Evolutionary conservation across 2,113 vertebrate species (phyloP).

Genomic region (Raphicerus campestris): DNA sequence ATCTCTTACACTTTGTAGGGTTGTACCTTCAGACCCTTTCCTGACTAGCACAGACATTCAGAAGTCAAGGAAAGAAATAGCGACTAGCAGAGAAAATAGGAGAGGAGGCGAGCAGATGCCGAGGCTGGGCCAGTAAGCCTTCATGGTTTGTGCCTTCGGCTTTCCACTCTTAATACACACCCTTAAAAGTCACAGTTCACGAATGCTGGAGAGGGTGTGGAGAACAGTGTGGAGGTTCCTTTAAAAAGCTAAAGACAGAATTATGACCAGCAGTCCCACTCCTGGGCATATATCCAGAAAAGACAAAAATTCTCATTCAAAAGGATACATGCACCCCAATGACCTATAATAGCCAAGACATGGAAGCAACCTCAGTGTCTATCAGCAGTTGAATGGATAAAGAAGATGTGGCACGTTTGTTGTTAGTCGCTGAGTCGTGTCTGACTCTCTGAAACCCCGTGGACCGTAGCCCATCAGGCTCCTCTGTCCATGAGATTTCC

Average conservation of each 20-base stretch:
- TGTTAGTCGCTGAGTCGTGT: neutral
- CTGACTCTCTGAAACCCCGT: neutral
- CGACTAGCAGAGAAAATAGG: neutral
- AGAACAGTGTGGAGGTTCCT: neutral
- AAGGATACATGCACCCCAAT: too few species aligned
- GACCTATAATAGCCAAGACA: neutral
- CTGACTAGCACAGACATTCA: neutral
- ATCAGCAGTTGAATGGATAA: neutral
- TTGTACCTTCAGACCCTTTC: neutral
- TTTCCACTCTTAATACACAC: neutral
- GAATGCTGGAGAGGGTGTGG: neutral
- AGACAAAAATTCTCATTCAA: neutral
- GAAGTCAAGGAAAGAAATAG: too few species aligned
- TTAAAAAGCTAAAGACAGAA: neutral
- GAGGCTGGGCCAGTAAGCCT: neutral
- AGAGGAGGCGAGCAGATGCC: neutral
- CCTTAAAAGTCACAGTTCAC: neutral
- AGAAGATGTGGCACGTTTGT: neutral
- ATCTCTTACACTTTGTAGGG: neutral
- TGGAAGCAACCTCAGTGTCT: neutral
- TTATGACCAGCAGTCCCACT: neutral
- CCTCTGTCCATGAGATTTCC: neutral
- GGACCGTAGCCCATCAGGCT: neutral
- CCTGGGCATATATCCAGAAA: neutral
- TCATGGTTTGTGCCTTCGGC: neutral